Evolutionary conservation across 2,113 vertebrate genomes (phyloP).

Genomic region (Philantomba maxwellii): DNA sequence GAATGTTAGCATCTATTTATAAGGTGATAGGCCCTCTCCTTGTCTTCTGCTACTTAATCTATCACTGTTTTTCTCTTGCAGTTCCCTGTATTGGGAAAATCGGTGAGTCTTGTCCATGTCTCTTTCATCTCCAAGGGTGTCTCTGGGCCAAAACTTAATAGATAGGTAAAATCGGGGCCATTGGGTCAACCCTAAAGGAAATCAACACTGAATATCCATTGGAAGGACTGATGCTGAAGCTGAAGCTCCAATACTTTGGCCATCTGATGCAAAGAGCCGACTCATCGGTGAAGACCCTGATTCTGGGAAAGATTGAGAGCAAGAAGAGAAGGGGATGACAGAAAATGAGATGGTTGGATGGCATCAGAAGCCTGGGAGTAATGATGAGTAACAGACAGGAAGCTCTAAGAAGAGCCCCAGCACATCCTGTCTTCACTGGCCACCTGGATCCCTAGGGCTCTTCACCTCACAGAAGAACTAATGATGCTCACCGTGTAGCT

Average conservation of each 20-base stretch:
- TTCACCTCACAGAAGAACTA: not conserved
- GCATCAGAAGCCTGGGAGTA: not conserved
- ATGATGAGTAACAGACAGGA: not conserved
- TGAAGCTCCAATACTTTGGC: not conserved
- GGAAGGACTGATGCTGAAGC: not conserved
- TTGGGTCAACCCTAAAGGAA: not conserved
- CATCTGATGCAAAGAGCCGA: not conserved
- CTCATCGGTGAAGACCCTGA: not conserved
- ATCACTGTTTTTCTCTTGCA: constrained; percentile 40
- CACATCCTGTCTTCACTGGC: not conserved
- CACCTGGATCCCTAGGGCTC: not conserved
- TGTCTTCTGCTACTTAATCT: not conserved
- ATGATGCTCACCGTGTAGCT: not conserved
- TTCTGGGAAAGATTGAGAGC: not conserved
- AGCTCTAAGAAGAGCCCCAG: not conserved
- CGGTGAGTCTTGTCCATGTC: not conserved
- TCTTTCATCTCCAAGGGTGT: not conserved
- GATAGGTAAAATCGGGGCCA: not conserved
- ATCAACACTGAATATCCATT: not conserved
- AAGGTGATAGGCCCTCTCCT: not conserved
- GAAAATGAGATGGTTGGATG: not conserved
- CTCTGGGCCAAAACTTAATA: not conserved
- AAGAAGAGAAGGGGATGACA: not conserved
- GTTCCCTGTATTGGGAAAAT: not conserved
- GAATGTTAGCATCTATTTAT: not conserved